Evolutionary conservation across 2,113 vertebrate species (phyloP).

Genomic region (Proterorhinus semilunaris): DNA sequence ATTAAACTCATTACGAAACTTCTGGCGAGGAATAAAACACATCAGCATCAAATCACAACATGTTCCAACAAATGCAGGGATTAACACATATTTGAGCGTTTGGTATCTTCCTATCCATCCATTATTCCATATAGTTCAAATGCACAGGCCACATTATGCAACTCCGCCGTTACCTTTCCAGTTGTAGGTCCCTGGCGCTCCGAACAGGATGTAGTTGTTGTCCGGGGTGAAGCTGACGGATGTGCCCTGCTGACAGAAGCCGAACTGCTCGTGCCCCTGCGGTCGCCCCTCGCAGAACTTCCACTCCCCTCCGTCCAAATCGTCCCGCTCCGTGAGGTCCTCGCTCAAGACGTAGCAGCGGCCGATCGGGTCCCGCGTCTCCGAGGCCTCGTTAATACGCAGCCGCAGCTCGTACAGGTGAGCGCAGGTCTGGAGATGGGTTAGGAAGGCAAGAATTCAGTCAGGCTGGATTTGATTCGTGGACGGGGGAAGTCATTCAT

Average conservation of each 20-base stretch:
- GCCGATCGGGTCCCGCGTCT: conserved; percentile 90
- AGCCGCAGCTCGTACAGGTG: conserved; percentile 89
- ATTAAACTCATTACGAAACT: no score
- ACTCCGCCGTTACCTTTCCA: conserved; percentile 85
- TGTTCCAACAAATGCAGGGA: no score
- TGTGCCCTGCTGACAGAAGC: conserved; percentile 94
- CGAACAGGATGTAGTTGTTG: conserved; percentile 88
- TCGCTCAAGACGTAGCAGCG: conserved; percentile 94
- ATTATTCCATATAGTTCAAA: no score
- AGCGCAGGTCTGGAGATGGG: conserved; percentile 83
- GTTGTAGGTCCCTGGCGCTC: conserved; percentile 94
- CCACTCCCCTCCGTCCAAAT: conserved; percentile 93
- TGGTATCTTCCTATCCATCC: no score
- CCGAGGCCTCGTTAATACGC: conserved; percentile 82
- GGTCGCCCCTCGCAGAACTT: conserved; percentile 92
- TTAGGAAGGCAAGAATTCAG: background rate
- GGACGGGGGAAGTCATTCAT: no score
- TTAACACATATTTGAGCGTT: no score
- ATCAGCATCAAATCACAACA: no score
- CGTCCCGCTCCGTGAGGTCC: conserved; percentile 83
- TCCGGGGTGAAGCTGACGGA: conserved; percentile 90
- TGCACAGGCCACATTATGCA: background rate
- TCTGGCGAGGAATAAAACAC: no score
- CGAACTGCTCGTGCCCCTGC: conserved; percentile 92
- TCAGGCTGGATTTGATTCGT: no score